A percentile compares a stretch with the other conserved stretches of the same genome.
phyloP scores from a whole-genome alignment of 1,140 invertebrate genomes.

The Drosophila kepulauana region DNA sequence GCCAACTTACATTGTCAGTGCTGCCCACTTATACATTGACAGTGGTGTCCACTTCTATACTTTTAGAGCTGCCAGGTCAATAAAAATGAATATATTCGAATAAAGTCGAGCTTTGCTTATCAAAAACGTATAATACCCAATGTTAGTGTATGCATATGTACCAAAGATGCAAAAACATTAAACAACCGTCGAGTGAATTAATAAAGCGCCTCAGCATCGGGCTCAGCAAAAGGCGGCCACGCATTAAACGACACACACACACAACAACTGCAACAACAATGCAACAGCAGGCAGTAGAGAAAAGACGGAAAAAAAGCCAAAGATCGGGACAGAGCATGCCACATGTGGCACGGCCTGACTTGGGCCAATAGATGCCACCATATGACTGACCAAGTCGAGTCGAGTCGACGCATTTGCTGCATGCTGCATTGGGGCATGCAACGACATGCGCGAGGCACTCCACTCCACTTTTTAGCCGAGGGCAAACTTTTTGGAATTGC shows the following conservation, averaged over 20 bases:
- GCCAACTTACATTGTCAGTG: not conserved
- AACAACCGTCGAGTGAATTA: constrained; percentile 79
- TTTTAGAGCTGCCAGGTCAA: not conserved
- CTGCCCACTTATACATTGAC: not conserved
- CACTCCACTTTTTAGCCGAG: constrained; percentile 70
- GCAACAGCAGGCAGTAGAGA: constrained; percentile 45
- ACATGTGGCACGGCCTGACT: constrained; percentile 54
- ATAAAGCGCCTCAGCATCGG: constrained; percentile 65
- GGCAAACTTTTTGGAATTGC: constrained; percentile 83
- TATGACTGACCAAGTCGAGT: constrained; percentile 62
- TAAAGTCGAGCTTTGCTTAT: not conserved
- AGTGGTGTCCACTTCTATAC: not conserved
- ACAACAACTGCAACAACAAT: constrained; percentile 41
- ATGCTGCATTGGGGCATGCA: constrained; percentile 3
- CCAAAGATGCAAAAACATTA: constrained; percentile 59
- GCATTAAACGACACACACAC: constrained; percentile 73
- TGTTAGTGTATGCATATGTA: constrained; percentile 30
- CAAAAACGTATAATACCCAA: not conserved
- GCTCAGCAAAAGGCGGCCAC: constrained; percentile 61
- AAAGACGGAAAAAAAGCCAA: constrained; percentile 15
- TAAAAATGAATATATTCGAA: not conserved
- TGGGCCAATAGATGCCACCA: constrained; percentile 67
- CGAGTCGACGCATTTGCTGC: constrained; percentile 19
- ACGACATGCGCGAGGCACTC: constrained; percentile 30
- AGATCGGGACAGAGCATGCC: constrained; percentile 46